Conservation (phyloP, 2,113 vertebrate genomes). For the Lethenteron camtschaticum region DNA sequence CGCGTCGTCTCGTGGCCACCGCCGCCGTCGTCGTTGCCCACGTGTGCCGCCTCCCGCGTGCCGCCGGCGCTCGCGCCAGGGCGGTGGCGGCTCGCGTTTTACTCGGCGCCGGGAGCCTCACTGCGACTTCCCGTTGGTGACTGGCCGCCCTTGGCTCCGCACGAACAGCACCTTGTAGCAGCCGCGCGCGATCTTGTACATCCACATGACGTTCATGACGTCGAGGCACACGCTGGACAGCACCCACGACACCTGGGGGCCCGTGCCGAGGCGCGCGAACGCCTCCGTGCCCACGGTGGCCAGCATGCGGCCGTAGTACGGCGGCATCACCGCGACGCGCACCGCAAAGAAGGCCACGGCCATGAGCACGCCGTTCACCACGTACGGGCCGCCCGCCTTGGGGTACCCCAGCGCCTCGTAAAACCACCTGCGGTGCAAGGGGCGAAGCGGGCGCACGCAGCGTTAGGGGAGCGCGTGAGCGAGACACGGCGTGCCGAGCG, state of each 20-base stretch:
- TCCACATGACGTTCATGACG: constrained; percentile 94
- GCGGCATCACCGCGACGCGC: constrained; percentile 59
- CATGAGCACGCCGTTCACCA: constrained; percentile 80
- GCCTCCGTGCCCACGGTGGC: constrained; percentile 57
- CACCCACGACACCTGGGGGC: constrained; percentile 55
- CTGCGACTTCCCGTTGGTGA: too few species aligned
- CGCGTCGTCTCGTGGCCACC: too few species aligned
- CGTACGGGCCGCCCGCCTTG: constrained; percentile 57
- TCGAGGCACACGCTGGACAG: constrained; percentile 55
- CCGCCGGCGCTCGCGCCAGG: too few species aligned
- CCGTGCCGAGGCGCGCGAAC: constrained; percentile 40
- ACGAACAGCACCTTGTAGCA: constrained; percentile 48
- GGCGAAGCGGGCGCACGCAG: too few species aligned
- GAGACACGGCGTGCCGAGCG: too few species aligned
- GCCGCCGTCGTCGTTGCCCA: too few species aligned
- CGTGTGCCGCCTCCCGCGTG: too few species aligned
- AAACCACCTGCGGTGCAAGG: constrained; percentile 60
- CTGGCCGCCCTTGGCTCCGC: not conserved
- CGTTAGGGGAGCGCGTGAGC: too few species aligned
- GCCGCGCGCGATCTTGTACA: constrained; percentile 75
- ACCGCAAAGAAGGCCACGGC: constrained; percentile 65
- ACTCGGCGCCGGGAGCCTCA: too few species aligned
- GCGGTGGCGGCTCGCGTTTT: too few species aligned
- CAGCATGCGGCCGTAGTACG: constrained; percentile 45
- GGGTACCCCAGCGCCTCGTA: constrained; percentile 76